phyloP scores from a whole-genome alignment of 1,140 invertebrate species.

The Bradynema listronoti region DNA sequence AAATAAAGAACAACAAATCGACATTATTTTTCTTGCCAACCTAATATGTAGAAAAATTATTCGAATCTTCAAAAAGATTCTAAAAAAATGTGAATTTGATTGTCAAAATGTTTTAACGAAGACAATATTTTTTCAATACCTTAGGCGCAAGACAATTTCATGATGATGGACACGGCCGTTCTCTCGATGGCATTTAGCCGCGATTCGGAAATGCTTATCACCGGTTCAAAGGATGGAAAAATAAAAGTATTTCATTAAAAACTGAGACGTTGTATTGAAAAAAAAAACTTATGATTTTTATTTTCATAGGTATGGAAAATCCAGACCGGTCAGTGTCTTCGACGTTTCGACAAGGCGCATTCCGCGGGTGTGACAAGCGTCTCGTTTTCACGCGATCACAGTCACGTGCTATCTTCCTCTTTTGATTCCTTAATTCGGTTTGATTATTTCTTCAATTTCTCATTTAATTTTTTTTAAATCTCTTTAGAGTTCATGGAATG shows the following conservation, averaged over 20 bases:
- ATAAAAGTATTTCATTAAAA: constrained; percentile 60
- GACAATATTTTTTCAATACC: constrained; percentile 22
- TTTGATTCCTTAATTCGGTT: constrained; percentile 87
- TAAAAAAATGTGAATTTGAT: no score
- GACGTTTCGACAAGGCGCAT: constrained; percentile 90
- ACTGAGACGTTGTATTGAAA: constrained; percentile 46
- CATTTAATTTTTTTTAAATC: constrained; percentile 13
- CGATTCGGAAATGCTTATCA: constrained; percentile 93
- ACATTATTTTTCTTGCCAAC: no score
- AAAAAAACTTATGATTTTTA: constrained; percentile 58
- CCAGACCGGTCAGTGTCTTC: constrained; percentile 83
- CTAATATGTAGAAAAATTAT: constrained; percentile 26
- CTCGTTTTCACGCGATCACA: constrained; percentile 94
- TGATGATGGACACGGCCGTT: constrained; percentile 99
- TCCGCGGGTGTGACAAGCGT: constrained; percentile 89
- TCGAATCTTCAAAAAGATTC: no score
- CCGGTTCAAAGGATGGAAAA: constrained; percentile 85
- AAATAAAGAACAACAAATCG: no score
- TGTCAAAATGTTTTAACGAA: no score
- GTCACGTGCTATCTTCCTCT: constrained; percentile 86
- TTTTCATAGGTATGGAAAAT: constrained; percentile 85
- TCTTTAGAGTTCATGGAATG: constrained; percentile 80
- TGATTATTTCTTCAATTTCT: constrained; percentile 18
- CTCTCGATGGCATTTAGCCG: constrained; percentile 84
- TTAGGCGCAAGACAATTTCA: constrained; percentile 77